Conservation (phyloP, 1,140 invertebrate genomes). For the Drosophila arizonae region DNA sequence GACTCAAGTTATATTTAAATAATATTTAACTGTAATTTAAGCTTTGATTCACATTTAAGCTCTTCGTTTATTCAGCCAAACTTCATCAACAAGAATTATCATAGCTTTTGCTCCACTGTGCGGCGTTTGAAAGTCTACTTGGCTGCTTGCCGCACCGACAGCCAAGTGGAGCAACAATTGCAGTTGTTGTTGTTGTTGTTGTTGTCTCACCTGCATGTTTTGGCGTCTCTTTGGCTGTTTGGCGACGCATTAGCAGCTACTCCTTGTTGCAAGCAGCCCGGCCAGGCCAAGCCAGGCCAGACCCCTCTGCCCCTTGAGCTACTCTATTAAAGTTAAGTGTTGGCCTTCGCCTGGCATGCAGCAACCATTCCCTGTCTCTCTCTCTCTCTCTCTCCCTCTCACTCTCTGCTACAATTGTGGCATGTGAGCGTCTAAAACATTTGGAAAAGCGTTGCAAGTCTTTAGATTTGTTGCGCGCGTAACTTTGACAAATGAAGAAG, state of each 20-base stretch:
- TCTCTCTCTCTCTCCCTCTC: background rate
- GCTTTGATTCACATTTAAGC: too few species aligned
- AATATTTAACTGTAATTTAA: too few species aligned
- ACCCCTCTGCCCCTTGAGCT: background rate
- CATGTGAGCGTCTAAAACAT: conserved; percentile 38
- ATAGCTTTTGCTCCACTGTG: conserved; percentile 22
- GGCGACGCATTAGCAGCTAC: conserved; percentile 34
- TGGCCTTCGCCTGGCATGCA: conserved; percentile 43
- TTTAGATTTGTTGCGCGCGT: conserved; percentile 47
- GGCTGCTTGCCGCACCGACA: conserved; percentile 35
- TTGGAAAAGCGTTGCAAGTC: conserved; percentile 52
- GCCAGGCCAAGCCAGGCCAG: background rate
- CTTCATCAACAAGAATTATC: too few species aligned
- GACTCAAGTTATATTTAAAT: too few species aligned
- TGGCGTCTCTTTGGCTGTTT: conserved; percentile 26
- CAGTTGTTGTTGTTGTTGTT: background rate
- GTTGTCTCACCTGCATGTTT: conserved; percentile 20
- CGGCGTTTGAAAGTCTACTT: conserved; percentile 55
- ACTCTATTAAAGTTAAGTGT: conserved; percentile 34
- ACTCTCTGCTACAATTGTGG: conserved; percentile 1
- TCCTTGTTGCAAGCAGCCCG: background rate
- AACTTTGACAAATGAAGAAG: conserved; percentile 76
- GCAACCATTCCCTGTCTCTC: background rate
- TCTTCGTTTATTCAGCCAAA: too few species aligned
- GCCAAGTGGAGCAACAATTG: conserved; percentile 45